Conservation (phyloP, 2,113 vertebrate genomes). For the Butorides virescens region DNA sequence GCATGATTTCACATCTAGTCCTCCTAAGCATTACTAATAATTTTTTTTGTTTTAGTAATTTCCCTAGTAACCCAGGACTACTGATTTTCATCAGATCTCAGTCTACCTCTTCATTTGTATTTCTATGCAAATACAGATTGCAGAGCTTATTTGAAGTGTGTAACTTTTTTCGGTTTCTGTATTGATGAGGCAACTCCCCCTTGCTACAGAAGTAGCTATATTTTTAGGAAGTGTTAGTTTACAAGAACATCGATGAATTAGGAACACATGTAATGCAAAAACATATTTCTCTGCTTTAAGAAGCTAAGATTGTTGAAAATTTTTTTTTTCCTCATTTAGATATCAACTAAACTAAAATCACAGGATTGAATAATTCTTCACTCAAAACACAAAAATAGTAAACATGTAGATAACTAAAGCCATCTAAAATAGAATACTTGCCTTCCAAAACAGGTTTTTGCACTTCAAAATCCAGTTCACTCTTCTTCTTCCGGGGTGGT, state of each 20-base stretch:
- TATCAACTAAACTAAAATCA: not conserved
- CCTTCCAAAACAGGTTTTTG: constrained; percentile 86
- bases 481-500: constrained; percentile 88
- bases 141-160: not conserved
- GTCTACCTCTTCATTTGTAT: not conserved
- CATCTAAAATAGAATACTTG: constrained; percentile 54
- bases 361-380: not conserved
- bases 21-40: not conserved
- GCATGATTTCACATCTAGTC: not conserved
- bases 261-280: not conserved
- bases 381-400: not conserved
- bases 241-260: not conserved
- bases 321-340: not conserved
- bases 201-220: not conserved
- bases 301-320: not conserved
- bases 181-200: not conserved
- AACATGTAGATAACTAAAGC: not conserved
- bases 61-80: not conserved
- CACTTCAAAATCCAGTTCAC: constrained; percentile 79
- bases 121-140: not conserved
- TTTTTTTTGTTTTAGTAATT: not conserved
- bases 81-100: not conserved
- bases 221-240: not conserved
- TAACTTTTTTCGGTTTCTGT: not conserved
- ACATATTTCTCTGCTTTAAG: not conserved